Evolutionary conservation across 2,797 vertebrate genomes (phyloP).

Genomic region (Emydoidea blandingii): DNA sequence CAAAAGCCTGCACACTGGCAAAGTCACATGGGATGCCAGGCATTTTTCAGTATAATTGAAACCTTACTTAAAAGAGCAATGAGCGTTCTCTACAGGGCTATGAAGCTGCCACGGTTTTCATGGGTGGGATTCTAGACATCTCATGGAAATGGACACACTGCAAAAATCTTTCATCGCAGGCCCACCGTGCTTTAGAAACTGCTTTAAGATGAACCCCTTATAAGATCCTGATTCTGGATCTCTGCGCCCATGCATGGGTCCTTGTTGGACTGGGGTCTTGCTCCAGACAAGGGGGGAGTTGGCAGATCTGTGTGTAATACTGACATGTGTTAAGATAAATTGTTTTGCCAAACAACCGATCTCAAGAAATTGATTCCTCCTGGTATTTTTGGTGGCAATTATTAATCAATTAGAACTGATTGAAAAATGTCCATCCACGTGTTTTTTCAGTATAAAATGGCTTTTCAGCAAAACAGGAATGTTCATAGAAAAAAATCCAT

Average conservation of each 20-base stretch:
- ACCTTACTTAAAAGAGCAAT: fast-evolving
- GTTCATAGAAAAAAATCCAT: neutral
- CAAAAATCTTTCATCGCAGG: neutral
- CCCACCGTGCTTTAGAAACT: neutral
- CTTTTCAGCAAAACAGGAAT: neutral
- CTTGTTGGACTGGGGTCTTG: neutral
- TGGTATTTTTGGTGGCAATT: neutral
- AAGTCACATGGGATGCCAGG: neutral
- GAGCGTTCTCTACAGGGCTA: fast-evolving
- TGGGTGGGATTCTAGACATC: neutral
- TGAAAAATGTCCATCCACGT: neutral
- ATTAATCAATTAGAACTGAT: neutral
- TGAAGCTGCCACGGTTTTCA: neutral
- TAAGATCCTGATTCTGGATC: neutral
- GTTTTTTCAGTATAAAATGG: neutral
- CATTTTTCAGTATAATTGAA: fast-evolving
- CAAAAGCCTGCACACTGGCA: fast-evolving
- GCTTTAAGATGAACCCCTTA: neutral
- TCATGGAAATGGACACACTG: fast-evolving
- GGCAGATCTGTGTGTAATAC: neutral
- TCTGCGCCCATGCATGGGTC: neutral
- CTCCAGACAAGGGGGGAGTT: neutral
- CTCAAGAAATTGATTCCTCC: neutral
- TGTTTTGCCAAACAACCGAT: neutral
- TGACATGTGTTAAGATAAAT: neutral